Evolutionary conservation across 2,113 vertebrate genomes (phyloP), one percentile per base, ranked within the genome.

Genomic region (Nasalis larvatus): DNA sequence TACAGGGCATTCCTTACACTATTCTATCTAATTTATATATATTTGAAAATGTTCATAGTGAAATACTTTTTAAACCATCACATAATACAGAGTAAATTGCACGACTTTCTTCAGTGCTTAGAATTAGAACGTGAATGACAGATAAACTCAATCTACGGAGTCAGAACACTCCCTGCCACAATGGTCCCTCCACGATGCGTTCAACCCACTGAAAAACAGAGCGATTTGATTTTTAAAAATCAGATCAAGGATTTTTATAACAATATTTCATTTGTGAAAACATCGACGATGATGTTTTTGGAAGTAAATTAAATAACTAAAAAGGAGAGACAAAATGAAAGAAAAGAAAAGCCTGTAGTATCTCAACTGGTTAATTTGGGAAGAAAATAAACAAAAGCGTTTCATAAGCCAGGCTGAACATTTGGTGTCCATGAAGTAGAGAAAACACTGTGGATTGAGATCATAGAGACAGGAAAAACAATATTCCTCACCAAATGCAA

Each of bases 301-400:
- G 49, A 54, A 94, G 63, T 63, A 58, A 85, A 85, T 60, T 54
- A 49, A 86, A 69, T 71, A 89, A 54, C 20, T 89, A 13, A 81
- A 45, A 40, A 66, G 63, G 49, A 37, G 25, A 58, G 25, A 56
- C 17, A 71, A 30, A 42, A 21, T 18, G 6, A 90, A 63, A 89
- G 56, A 63, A 86, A 91, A 71, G 23, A 74, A 60, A 95, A 88
- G 3, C 4, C 35, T 84, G 42, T 40, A 49, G 20, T 40, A 93
- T 84, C 91, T 96, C 45, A 92, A 76, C 58, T 63, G 23, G 85
- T 96, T 63, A 94, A 93, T 89, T 81, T 94, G 63, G 25, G n/a
- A 69, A 49, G 69, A 89, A 97, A 95, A 95, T 96, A 95, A 96
- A 91, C 56, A 96, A 82, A 97, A 91, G 47, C 13, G 6, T 96